These are phyloP conservation scores for Dyspetes luteomarginatus DNA, from an alignment of 2,888 invertebrate species.

Conservation along the genomic window DNA sequence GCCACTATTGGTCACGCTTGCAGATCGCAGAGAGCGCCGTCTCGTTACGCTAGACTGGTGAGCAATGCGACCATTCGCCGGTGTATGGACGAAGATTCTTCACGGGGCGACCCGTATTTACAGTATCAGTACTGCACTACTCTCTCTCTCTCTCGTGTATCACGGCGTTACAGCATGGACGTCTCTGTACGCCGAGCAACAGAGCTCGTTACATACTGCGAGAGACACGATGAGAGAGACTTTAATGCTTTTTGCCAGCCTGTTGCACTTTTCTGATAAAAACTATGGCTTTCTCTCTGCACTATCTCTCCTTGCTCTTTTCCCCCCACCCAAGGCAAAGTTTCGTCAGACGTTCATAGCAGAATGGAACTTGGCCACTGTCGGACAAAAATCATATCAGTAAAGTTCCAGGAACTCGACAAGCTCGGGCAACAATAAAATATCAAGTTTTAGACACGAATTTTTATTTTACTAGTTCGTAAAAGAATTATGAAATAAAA, in stretches of 20 bases:
- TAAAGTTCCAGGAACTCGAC: no score
- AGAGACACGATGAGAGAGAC: no score
- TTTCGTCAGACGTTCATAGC: no score
- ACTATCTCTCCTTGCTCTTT: no score
- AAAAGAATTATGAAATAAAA: no score
- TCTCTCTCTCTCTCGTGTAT: constrained; percentile 21
- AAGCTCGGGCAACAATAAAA: no score
- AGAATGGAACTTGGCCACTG: no score
- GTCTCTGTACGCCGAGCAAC: constrained; percentile 1
- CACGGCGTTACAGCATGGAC: constrained; percentile 1
- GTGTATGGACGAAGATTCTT: constrained; percentile 4
- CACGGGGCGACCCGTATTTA: background rate
- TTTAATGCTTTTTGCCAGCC: constrained; percentile 41
- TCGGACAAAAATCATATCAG: no score
- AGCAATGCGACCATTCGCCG: constrained; percentile 16
- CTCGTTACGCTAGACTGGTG: constrained; percentile 48
- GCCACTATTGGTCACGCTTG: constrained; percentile 41
- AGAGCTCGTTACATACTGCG: no score
- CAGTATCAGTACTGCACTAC: background rate
- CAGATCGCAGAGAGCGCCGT: background rate
- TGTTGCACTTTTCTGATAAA: constrained; percentile 9
- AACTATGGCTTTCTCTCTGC: constrained; percentile 37
- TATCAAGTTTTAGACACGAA: no score
- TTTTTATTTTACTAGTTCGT: no score
- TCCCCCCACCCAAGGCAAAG: no score